Base-by-base conservation (phyloP, 2,888 invertebrate genomes). In the Eurytoma californica region DNA sequence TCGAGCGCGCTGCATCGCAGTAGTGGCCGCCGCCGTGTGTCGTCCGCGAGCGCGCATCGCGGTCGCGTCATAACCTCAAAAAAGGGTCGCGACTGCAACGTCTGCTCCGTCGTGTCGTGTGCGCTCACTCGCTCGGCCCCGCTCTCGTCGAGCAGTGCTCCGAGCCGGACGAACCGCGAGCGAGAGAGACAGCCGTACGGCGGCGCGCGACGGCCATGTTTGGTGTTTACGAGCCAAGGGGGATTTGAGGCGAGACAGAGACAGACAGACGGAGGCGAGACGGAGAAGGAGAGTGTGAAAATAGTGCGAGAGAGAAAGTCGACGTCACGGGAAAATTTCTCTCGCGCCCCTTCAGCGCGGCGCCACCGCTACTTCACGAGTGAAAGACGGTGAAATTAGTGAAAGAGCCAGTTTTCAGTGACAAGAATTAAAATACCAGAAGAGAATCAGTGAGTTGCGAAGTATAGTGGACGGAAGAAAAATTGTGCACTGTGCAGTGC, bases 201-300 rank as follows among this genome's bases (percentile, higher is more conserved):
- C 84, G 86, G 87, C 85, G 87, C 84, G 82, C 83, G 88, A 88
- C 90, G 87, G 90, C 90, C 90, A 90, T 90, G 90, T 90, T 90
- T 90, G 90, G 90, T 90, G 90, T 90, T 90, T 90, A 90, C 89
- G 88, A 86, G 88, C 86, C 86, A 86, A 88, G 89, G 89, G 72
- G 76, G 72, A 79, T 77, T 81, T 78, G 72, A 74, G 28, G 16
- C 49, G 47, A 51, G 28, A 67, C n/a, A 12, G 51, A 66, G 65
- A 69, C 3, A 69, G 63, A 60, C 2, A 66, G 65, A n/a, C 9
- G 16, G 53, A 65, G 49, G 39, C 5, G 39, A 39, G 39, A 72
- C 55, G 13, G 47, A 75, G 66, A 73, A 7, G 58, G n/a, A 67
- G 47, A 57, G 47, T 39, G 39, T 39, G 39, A 39, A 57, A 47